These are phyloP conservation scores for Antitype chi DNA, from an alignment of 2,888 invertebrate genomes.

Conservation along the genomic window DNA sequence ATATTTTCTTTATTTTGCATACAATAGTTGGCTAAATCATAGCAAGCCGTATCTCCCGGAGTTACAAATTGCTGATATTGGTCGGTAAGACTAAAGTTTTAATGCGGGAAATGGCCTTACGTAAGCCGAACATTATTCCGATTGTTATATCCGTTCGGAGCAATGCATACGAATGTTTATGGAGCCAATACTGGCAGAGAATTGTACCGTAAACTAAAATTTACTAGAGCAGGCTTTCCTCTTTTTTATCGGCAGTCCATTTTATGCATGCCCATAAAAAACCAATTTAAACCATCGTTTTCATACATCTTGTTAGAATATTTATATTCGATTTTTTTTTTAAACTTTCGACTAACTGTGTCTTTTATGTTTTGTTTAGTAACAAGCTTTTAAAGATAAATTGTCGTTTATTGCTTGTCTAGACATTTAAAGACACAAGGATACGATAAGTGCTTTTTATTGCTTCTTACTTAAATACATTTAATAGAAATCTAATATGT, in stretches of 20 bases:
- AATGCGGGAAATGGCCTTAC: conserved; percentile 73
- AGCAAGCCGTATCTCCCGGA: conserved; percentile 49
- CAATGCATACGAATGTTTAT: conserved; percentile 83
- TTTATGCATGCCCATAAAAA: conserved; percentile 76
- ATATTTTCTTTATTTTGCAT: background rate
- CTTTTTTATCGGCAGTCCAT: conserved; percentile 77
- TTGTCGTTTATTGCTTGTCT: conserved; percentile 36
- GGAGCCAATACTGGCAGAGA: conserved; percentile 77
- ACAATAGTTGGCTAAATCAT: conserved; percentile 34
- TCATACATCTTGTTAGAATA: conserved; percentile 64
- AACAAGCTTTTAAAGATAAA: conserved; percentile 31
- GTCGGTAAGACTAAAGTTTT: conserved; percentile 73
- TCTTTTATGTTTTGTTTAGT: conserved; percentile 17
- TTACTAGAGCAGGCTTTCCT: conserved; percentile 79
- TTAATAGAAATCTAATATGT: conserved; percentile 15
- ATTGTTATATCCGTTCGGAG: conserved; percentile 77
- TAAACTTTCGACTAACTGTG: conserved; percentile 18
- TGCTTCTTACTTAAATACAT: conserved; percentile 21
- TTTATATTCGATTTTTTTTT: conserved; percentile 52
- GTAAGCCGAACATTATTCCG: conserved; percentile 75
- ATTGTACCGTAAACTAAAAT: conserved; percentile 82
- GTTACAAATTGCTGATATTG: conserved; percentile 73
- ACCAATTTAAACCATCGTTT: conserved; percentile 70
- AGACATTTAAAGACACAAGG: conserved; percentile 10
- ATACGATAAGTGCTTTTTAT: conserved; percentile 24